Percentiles rank a stretch among this genome's conserved stretches.
These are phyloP conservation scores for Eublepharis macularius DNA, from an alignment of 2,113 vertebrate genomes.

Conservation along the genomic window DNA sequence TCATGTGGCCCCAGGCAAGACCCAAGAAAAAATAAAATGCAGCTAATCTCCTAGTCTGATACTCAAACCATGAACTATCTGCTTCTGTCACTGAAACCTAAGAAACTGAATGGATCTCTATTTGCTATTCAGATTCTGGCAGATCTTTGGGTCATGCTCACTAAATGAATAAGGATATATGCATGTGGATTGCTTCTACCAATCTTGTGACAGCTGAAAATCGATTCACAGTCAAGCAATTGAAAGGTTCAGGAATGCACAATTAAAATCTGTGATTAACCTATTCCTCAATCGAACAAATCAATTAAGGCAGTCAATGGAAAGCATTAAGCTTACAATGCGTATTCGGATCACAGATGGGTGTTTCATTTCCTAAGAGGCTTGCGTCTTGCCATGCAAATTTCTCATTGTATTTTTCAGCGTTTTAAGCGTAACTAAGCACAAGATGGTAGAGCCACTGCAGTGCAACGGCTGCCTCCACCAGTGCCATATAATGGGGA, in stretches of 20 bases:
- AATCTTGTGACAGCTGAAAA: neutral
- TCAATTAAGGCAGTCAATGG: neutral
- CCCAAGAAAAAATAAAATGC: no score
- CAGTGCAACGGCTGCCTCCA: slow-evolving; percentile 38
- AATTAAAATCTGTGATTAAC: neutral
- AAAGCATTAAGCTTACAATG: neutral
- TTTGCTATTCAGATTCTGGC: neutral
- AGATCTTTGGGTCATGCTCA: neutral
- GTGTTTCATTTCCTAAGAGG: slow-evolving; percentile 36
- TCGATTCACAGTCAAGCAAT: neutral
- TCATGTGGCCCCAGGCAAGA: no score
- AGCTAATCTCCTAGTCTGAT: no score
- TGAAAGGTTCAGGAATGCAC: neutral
- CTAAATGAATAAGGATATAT: neutral
- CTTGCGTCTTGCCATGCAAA: slow-evolving; percentile 45
- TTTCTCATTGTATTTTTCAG: slow-evolving; percentile 41
- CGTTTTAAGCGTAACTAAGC: slow-evolving; percentile 14
- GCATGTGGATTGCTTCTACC: neutral
- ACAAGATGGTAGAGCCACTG: slow-evolving; percentile 48
- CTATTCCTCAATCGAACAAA: neutral
- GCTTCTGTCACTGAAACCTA: neutral
- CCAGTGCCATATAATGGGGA: slow-evolving; percentile 22
- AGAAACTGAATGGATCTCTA: neutral
- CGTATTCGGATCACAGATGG: slow-evolving; percentile 16
- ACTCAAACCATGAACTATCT: neutral